Conservation (phyloP, 1,140 invertebrate genomes). For the Rhopalosiphum maidis region DNA sequence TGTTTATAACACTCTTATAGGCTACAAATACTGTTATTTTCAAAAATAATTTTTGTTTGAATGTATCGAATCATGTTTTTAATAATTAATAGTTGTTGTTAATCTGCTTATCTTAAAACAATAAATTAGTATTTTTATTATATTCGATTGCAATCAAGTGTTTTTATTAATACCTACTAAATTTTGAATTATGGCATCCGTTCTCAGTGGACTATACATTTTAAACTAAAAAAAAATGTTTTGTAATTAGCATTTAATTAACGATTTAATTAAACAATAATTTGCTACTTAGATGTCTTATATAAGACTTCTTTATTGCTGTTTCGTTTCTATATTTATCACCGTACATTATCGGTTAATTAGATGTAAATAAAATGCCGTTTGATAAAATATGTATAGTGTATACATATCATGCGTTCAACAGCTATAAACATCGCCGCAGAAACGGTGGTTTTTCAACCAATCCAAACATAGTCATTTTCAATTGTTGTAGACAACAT, state of each 20-base stretch:
- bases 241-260: background rate
- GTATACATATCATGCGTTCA: background rate
- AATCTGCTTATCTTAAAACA: background rate
- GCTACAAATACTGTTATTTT: background rate
- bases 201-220: background rate
- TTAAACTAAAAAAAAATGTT: background rate
- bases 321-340: background rate
- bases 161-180: background rate
- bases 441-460: background rate
- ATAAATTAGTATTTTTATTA: background rate
- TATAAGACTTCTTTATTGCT: background rate
- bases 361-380: background rate
- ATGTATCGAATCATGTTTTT: background rate
- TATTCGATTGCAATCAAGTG: background rate
- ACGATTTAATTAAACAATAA: background rate
- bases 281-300: background rate
- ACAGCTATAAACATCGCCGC: background rate
- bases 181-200: background rate
- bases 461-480: constrained; percentile 26
- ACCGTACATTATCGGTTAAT: background rate
- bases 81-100: background rate
- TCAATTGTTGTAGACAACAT: background rate
- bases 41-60: background rate
- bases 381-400: background rate
- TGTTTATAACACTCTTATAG: background rate